phyloP scores from a whole-genome alignment of 2,888 invertebrate species.

The Mesorhabditis spiculigera region DNA sequence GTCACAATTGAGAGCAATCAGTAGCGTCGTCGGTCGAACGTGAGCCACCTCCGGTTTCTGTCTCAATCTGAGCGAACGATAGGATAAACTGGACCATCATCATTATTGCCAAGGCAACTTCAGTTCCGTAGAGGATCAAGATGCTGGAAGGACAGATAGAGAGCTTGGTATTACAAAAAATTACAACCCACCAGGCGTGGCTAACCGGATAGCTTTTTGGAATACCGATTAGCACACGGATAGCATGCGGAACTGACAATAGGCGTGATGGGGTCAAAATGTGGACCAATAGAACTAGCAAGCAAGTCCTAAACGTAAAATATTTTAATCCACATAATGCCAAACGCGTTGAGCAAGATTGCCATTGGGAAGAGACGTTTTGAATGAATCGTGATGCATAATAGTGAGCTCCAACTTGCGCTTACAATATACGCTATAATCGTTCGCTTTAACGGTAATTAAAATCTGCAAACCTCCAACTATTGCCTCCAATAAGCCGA shows the following conservation, averaged over 20 bases:
- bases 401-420: neutral
- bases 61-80: neutral
- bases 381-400: constrained; percentile 1
- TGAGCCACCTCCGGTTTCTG: neutral
- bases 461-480: neutral
- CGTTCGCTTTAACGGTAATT: neutral
- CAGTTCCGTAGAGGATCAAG: neutral
- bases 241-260: neutral
- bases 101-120: neutral
- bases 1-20: constrained; percentile 3
- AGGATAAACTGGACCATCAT: neutral
- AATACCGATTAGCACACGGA: neutral
- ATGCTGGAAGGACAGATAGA: neutral
- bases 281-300: neutral
- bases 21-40: neutral
- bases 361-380: neutral
- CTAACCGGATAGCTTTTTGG: neutral
- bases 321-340: neutral
- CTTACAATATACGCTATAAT: neutral
- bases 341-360: neutral
- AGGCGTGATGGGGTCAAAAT: neutral
- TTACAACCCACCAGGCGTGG: neutral
- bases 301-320: neutral
- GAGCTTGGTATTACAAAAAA: neutral
- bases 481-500: neutral